Conservation (phyloP, 2,888 invertebrate species). For the Lycaena phlaeas region DNA sequence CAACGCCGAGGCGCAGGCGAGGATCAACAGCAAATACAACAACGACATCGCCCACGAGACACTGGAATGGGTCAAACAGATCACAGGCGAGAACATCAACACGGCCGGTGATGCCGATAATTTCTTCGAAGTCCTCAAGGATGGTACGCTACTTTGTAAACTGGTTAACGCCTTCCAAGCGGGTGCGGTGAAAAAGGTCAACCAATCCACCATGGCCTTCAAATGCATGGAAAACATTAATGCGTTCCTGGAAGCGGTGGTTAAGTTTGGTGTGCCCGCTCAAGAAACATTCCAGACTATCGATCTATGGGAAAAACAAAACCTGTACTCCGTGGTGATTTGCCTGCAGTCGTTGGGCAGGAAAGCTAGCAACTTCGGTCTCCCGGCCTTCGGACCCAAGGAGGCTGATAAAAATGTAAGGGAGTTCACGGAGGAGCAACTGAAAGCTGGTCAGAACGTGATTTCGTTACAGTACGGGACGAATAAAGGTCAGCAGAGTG, state of each 20-base stretch:
- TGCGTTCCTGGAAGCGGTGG: slow-evolving; percentile 88
- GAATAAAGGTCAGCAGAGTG: slow-evolving; percentile 96
- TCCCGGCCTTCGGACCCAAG: slow-evolving; percentile 94
- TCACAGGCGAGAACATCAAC: slow-evolving; percentile 87
- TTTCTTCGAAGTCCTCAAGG: slow-evolving; percentile 90
- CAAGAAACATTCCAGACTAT: slow-evolving; percentile 99
- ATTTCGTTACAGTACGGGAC: slow-evolving; percentile 97
- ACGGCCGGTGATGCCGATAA: slow-evolving; percentile 92
- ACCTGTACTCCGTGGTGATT: slow-evolving; percentile 96
- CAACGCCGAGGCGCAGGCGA: slow-evolving; percentile 63
- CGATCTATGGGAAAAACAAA: slow-evolving; percentile 97
- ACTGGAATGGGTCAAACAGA: slow-evolving; percentile 91
- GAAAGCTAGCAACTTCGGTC: slow-evolving; percentile 88
- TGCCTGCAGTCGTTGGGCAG: slow-evolving; percentile 95
- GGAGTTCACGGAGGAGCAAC: slow-evolving; percentile 93
- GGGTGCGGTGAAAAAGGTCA: slow-evolving; percentile 93
- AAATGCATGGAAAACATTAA: slow-evolving; percentile 99
- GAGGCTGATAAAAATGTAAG: slow-evolving; percentile 96
- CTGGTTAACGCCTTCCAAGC: slow-evolving; percentile 89
- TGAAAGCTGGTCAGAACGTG: slow-evolving; percentile 92
- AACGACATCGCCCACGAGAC: slow-evolving; percentile 93
- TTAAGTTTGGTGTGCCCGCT: slow-evolving; percentile 90
- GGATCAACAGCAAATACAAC: slow-evolving; percentile 97
- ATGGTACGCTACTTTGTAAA: slow-evolving; percentile 92
- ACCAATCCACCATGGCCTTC: slow-evolving; percentile 91